Base-by-base conservation (phyloP, 2,113 vertebrate genomes). In the Dascyllus trimaculatus region DNA sequence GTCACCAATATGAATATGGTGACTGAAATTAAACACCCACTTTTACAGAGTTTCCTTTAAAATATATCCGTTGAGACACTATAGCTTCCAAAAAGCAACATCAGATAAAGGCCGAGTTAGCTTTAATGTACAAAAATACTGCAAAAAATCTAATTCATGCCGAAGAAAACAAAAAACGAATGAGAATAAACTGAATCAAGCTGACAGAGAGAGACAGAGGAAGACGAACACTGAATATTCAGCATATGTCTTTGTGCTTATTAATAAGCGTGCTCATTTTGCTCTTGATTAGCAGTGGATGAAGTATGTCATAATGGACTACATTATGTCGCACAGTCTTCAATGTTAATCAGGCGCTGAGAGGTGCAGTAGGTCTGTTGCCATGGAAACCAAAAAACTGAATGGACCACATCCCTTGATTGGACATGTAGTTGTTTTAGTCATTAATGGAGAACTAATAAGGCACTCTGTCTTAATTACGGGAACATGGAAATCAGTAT, bases 311-410 rank as follows among this genome's bases (percentile, higher is more conserved):
- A 71, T 54, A 53, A 73, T 87, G 73, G 80, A 84, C 61, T 61
- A 10, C 65, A 85, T 72, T 53, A 49, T 66, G 26, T 32, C 14
- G 40, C 52, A 24, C 56, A 15, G 75, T 73, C 46, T 76, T 60
- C 58, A 48, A 66, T 81, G 68, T 65, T 89, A 86, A 87, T 91
- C 79, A 85, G 60, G 59, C 25, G 0, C 17, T 59, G 49, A 83
- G 79, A 59, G 83, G 82, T 77, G 82, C 69, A 75, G 62, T 61
- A 76, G 62, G 87, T 82, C 67, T 49, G 88, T 89, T 78, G 25
- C 80, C 78, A 79, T 84, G 25, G 88, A 82, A 88, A 91, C 88
- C 49, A 61, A 70, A 82, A 65, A 58, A n/a, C n/a, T 71, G 61
- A 86, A 69, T 66, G 40, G 72, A 53, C 18, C 25, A 56, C 80